Conservation (phyloP, 1,140 invertebrate genomes). For the Vollenhovia emeryi region DNA sequence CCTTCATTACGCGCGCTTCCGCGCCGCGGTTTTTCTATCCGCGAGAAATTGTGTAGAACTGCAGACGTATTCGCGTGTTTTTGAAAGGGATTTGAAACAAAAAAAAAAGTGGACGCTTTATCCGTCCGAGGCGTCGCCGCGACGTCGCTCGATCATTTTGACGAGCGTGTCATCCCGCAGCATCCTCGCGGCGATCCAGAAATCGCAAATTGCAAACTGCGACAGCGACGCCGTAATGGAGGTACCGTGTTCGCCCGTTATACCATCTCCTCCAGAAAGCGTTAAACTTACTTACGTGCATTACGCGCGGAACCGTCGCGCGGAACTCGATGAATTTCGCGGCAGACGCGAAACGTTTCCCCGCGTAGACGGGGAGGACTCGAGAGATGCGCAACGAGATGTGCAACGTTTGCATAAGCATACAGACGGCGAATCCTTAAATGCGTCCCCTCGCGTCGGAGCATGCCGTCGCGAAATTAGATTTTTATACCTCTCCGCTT, state of each 20-base stretch:
- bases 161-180: constrained; percentile 11
- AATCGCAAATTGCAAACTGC: constrained; percentile 53
- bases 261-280: constrained; percentile 54
- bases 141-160: constrained; percentile 9
- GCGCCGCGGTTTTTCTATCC: not conserved
- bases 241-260: constrained; percentile 63
- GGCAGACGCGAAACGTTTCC: constrained; percentile 26
- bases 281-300: constrained; percentile 63
- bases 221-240: constrained; percentile 57
- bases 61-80: too few relatives aligned
- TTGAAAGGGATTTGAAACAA: not conserved
- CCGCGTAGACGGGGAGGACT: not conserved
- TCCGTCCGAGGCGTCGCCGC: not conserved
- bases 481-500: not conserved
- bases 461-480: not conserved
- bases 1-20: not conserved
- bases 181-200: constrained; percentile 28
- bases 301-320: constrained; percentile 41
- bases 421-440: constrained; percentile 8
- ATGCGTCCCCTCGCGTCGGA: not conserved
- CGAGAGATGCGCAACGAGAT: constrained; percentile 1
- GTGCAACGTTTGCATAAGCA: constrained; percentile 37
- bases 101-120: not conserved
- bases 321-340: constrained; percentile 56
- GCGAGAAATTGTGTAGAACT: not conserved